Percentiles rank a stretch among this genome's conserved stretches.
phyloP scores from a whole-genome alignment of 64 coral and sea anemone species.

The Montipora sp. region DNA sequence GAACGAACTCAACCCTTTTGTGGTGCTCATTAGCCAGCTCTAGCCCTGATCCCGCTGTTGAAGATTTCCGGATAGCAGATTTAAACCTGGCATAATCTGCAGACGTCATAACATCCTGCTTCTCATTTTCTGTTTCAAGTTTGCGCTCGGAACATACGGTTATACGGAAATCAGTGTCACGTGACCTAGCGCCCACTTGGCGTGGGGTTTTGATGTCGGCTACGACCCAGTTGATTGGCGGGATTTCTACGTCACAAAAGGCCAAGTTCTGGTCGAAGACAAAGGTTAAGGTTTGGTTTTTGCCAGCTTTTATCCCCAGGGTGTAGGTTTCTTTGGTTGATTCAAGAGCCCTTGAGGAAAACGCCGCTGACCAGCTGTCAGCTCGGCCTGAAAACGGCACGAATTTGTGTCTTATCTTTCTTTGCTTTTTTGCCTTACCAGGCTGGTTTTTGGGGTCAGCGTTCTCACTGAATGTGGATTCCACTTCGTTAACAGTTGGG shows the following conservation, averaged over 20 bases:
- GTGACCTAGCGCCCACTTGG: background rate
- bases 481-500: constrained; percentile 11
- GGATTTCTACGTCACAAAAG: constrained; percentile 59
- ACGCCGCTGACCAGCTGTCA: background rate
- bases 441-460: constrained; percentile 48
- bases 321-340: constrained; percentile 42
- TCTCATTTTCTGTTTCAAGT: constrained; percentile 15
- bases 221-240: constrained; percentile 82
- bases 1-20: constrained; percentile 39
- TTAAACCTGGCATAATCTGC: constrained; percentile 52
- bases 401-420: background rate
- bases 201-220: constrained; percentile 64
- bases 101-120: constrained; percentile 32
- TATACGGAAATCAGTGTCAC: constrained; percentile 71
- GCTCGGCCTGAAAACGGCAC: background rate
- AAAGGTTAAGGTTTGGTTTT: constrained; percentile 51
- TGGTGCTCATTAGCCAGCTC: constrained; percentile 25
- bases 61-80: background rate
- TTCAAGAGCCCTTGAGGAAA: background rate
- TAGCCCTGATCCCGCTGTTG: background rate
- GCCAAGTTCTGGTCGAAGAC: constrained; percentile 55
- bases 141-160: constrained; percentile 54
- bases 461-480: constrained; percentile 21
- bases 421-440: background rate
- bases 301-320: constrained; percentile 61